Conservation (phyloP, 1,140 invertebrate genomes). For the Archegozetes longisetosus region DNA sequence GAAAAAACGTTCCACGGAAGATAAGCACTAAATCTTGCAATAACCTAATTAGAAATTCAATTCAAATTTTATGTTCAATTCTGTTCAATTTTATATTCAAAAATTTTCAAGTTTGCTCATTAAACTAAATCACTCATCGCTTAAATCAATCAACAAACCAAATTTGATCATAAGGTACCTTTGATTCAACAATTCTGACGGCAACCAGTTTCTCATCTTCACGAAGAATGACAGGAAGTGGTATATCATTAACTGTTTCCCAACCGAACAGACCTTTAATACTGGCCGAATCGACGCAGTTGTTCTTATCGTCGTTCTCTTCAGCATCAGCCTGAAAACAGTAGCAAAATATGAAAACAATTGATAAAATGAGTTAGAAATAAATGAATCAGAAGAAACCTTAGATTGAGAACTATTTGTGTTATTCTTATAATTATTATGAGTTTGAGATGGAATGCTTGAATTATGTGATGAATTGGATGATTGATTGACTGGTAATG, state of each 20-base stretch:
- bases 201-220: conserved; percentile 69
- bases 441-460: too few relatives aligned
- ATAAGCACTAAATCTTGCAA: conserved; percentile 38
- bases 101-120: too few relatives aligned
- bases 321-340: background rate
- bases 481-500: background rate
- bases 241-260: conserved; percentile 61
- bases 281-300: conserved; percentile 51
- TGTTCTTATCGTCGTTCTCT: background rate
- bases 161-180: too few relatives aligned
- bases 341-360: too few relatives aligned
- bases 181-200: conserved; percentile 70
- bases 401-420: background rate
- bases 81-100: conserved; percentile 27
- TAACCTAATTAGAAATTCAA: conserved; percentile 31
- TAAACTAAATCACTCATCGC: too few relatives aligned
- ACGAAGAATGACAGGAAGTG: conserved; percentile 72
- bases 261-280: conserved; percentile 73
- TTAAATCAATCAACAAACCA: conserved; percentile 36
- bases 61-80: conserved; percentile 22
- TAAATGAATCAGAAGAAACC: background rate
- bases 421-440: too few relatives aligned
- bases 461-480: background rate
- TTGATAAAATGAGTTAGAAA: background rate
- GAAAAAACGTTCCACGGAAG: conserved; percentile 28